A percentile compares a stretch with the other conserved stretches of the same genome.
Evolutionary conservation across 1,140 invertebrate species (phyloP).

Genomic region (Drosophila elegans): DNA sequence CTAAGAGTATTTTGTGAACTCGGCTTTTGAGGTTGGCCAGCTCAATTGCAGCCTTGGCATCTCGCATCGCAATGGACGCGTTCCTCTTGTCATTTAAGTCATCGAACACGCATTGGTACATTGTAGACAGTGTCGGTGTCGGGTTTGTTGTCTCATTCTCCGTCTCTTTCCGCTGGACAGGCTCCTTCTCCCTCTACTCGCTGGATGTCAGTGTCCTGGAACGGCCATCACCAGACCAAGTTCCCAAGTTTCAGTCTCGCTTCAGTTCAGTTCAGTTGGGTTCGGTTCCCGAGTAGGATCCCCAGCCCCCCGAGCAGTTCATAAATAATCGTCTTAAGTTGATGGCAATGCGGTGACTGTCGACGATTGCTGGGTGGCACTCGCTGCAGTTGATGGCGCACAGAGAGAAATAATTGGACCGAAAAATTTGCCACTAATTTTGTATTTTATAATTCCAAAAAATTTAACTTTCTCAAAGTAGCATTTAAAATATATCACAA

Average conservation of each 20-base stretch:
- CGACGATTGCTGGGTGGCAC: slow-evolving; percentile 54
- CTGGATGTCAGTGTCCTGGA: slow-evolving; percentile 76
- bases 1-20: slow-evolving; percentile 80
- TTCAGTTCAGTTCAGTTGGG: not conserved
- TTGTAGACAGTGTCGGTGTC: slow-evolving; percentile 68
- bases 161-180: slow-evolving; percentile 2
- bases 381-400: slow-evolving; percentile 49
- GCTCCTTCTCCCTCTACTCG: slow-evolving; percentile 1
- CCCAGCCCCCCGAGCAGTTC: slow-evolving; percentile 62
- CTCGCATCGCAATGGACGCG: slow-evolving; percentile 45
- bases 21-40: slow-evolving; percentile 30
- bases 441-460: no score
- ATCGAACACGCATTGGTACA: slow-evolving; percentile 85
- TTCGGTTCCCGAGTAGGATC: not conserved
- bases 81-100: slow-evolving; percentile 80
- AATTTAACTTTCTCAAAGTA: no score
- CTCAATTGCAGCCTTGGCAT: slow-evolving; percentile 42
- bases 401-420: slow-evolving; percentile 13
- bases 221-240: slow-evolving; percentile 51
- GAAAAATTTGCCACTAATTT: not conserved
- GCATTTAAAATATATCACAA: not conserved
- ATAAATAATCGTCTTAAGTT: slow-evolving; percentile 84
- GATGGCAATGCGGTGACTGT: slow-evolving; percentile 70
- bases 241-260: slow-evolving; percentile 15
- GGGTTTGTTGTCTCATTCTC: slow-evolving; percentile 34